phyloP scores from a whole-genome alignment of 2,888 invertebrate species.

The Ichneumoninae sp. region DNA sequence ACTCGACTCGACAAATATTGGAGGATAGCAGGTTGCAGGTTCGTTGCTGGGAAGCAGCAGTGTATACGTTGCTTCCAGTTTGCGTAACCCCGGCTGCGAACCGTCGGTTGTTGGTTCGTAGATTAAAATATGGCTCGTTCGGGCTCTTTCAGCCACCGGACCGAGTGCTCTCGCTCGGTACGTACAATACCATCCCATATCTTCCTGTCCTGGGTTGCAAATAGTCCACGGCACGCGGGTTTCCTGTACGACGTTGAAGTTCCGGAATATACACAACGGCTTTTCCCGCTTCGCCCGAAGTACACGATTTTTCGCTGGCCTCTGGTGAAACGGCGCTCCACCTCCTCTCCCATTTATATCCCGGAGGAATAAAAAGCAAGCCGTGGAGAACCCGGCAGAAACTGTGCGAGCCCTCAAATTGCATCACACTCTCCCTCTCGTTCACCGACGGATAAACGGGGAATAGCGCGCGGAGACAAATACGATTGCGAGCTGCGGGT shows the following conservation, averaged over 20 bases:
- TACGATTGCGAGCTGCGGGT: conserved; percentile 23
- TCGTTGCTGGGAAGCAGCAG: not conserved
- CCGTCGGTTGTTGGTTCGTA: conserved; percentile 46
- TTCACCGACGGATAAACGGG: conserved; percentile 26
- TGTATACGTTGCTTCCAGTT: not conserved
- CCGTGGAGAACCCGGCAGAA: not conserved
- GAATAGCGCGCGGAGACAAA: conserved; percentile 20
- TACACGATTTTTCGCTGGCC: conserved; percentile 3
- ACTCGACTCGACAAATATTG: conserved; percentile 11
- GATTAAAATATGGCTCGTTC: conserved; percentile 45
- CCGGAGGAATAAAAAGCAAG: conserved; percentile 22
- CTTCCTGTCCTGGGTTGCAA: not conserved
- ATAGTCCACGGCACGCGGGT: not conserved
- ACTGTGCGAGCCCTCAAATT: conserved; percentile 32
- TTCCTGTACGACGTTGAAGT: conserved; percentile 1
- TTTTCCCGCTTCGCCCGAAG: conserved; percentile 15
- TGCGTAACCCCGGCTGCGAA: conserved; percentile 24
- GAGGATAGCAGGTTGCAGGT: not conserved
- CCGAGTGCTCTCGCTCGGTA: conserved; percentile 21
- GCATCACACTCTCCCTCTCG: conserved; percentile 29
- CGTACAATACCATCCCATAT: not conserved
- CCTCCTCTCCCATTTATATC: conserved; percentile 4
- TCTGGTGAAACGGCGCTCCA: not conserved
- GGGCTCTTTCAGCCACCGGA: conserved; percentile 13
- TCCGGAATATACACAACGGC: conserved; percentile 2